Conservation (phyloP, 2,888 invertebrate species). For the Melanchra persicariae region DNA sequence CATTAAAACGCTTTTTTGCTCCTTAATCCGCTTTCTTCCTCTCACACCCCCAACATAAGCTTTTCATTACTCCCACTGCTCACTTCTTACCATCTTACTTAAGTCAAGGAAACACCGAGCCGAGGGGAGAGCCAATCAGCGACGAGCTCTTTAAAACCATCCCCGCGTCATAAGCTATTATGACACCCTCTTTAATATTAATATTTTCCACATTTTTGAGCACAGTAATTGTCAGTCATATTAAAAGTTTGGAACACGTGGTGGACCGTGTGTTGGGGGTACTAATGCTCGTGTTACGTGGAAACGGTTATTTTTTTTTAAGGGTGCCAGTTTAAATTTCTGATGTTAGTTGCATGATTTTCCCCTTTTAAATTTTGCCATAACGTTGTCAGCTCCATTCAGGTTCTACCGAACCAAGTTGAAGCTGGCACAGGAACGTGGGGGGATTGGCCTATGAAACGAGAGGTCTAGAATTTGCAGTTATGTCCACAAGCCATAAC, state of each 20-base stretch:
- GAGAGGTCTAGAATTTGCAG: too few species aligned
- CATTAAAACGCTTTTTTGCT: slow-evolving; percentile 18
- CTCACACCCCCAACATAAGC: slow-evolving; percentile 36
- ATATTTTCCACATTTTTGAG: slow-evolving; percentile 86
- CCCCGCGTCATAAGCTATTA: slow-evolving; percentile 76
- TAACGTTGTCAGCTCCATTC: too few species aligned
- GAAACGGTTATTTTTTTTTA: slow-evolving; percentile 68
- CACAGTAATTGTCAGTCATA: slow-evolving; percentile 86
- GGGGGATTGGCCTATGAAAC: too few species aligned
- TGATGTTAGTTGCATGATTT: slow-evolving; percentile 34
- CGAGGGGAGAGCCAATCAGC: slow-evolving; percentile 67
- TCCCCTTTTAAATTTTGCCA: too few species aligned
- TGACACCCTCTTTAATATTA: slow-evolving; percentile 82
- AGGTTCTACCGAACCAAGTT: too few species aligned
- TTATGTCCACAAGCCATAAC: too few species aligned
- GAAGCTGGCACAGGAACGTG: too few species aligned
- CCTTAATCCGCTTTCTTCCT: slow-evolving; percentile 22
- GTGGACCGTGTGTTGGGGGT: slow-evolving; percentile 67
- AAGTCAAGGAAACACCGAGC: slow-evolving; percentile 49
- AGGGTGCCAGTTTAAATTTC: slow-evolving; percentile 38
- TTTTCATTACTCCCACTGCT: slow-evolving; percentile 58
- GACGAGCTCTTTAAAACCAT: slow-evolving; percentile 67
- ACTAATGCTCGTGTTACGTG: slow-evolving; percentile 65
- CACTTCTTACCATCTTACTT: slow-evolving; percentile 53
- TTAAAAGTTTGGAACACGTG: slow-evolving; percentile 85